A percentile compares a stretch with the other conserved stretches of the same genome.
Evolutionary conservation across 37 sponge, comb jelly and placozoan genomes (phyloP).

Genomic region (Sycon ciliatum): DNA sequence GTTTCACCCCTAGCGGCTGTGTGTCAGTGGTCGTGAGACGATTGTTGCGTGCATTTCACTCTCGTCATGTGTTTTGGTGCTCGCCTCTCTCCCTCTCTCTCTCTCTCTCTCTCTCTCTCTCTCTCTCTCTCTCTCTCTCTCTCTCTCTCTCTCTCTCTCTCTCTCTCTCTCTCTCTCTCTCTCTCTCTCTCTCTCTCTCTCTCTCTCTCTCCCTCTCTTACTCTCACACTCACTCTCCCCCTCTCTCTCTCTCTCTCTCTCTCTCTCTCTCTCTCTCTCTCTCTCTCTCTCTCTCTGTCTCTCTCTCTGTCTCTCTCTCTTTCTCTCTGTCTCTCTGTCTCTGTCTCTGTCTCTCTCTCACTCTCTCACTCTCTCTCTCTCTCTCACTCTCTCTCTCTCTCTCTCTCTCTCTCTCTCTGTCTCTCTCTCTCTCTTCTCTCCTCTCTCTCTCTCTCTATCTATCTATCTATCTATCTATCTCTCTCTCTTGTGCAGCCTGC

Average conservation of each 20-base stretch:
- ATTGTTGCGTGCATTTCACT: too few species aligned
- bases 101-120: too few species aligned
- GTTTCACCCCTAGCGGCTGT: too few species aligned
- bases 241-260: background rate
- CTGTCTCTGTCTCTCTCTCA: background rate
- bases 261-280: background rate
- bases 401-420: background rate
- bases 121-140: too few species aligned
- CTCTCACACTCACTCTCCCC: background rate
- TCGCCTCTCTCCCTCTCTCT: too few species aligned
- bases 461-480: background rate
- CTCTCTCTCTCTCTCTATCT: background rate
- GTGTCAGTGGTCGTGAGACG: too few species aligned
- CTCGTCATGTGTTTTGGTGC: too few species aligned
- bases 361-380: background rate
- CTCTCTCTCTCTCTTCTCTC: background rate
- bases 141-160: background rate
- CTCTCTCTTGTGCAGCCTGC: constrained; percentile 60
- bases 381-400: background rate
- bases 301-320: background rate
- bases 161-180: background rate
- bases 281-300: constrained; percentile 1
- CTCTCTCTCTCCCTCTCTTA: background rate
- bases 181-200: background rate
- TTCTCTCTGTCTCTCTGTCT: background rate